A percentile compares a stretch with the other conserved stretches of the same genome.
Evolutionary conservation across 2,797 vertebrate genomes (phyloP).

Genomic region (Aplochiton taeniatus): DNA sequence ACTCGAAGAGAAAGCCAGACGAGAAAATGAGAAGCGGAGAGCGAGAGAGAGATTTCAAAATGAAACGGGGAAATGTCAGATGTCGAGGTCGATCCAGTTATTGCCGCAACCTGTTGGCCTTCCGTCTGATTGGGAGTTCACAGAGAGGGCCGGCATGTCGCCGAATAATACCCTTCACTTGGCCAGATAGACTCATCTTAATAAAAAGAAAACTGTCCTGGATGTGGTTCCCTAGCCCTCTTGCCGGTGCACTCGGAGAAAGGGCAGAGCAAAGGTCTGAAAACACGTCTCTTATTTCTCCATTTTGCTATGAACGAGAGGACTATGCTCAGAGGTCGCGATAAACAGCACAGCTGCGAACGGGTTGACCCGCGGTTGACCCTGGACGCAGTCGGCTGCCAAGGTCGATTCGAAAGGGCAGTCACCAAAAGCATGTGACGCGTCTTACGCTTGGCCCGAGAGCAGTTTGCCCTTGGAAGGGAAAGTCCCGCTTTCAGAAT

Average conservation of each 20-base stretch:
- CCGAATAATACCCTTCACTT: constrained; percentile 49
- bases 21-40: constrained; percentile 5
- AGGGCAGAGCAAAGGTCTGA: neutral
- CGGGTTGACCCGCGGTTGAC: too few species aligned
- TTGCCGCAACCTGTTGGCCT: constrained; percentile 57
- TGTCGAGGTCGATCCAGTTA: constrained; percentile 51
- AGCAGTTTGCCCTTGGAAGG: constrained; percentile 9
- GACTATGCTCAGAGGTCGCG: too few species aligned
- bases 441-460: too few species aligned
- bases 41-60: constrained; percentile 42
- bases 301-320: too few species aligned
- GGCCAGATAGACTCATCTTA: constrained; percentile 39
- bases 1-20: constrained; percentile 22
- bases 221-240: constrained; percentile 7
- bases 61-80: constrained; percentile 65
- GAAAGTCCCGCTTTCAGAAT: neutral
- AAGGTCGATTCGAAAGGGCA: too few species aligned
- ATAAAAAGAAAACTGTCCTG: constrained; percentile 52
- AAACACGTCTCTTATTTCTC: too few species aligned
- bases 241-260: neutral
- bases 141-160: constrained; percentile 48
- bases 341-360: too few species aligned
- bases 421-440: too few species aligned
- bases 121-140: constrained; percentile 61
- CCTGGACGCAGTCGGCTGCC: too few species aligned